Conservation (phyloP, 1,140 invertebrate species). For the Drosophila arizonae region DNA sequence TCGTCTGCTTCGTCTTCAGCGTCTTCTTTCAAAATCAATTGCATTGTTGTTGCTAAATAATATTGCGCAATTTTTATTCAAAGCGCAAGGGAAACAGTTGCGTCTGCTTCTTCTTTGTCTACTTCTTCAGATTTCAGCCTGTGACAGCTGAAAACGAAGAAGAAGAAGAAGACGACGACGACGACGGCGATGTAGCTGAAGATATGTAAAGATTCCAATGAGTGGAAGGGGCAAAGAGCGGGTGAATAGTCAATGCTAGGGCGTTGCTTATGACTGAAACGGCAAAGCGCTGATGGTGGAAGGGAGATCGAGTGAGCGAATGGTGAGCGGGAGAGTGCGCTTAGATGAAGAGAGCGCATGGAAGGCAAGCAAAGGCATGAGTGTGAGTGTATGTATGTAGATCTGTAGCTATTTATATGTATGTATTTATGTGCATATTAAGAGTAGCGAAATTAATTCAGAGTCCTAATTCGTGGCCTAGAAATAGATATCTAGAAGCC, state of each 20-base stretch:
- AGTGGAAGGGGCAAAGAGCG: not conserved
- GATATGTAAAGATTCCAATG: not conserved
- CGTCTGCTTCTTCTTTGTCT: constrained; percentile 2
- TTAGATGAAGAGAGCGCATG: not conserved
- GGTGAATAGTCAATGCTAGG: not conserved
- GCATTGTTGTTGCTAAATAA: constrained; percentile 67
- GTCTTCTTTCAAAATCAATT: constrained; percentile 67
- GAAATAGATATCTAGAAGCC: no score
- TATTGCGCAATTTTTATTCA: constrained; percentile 79
- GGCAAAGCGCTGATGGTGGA: not conserved
- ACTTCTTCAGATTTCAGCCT: not conserved
- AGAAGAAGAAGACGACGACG: constrained; percentile 1
- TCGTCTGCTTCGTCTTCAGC: constrained; percentile 1
- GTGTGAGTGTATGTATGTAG: not conserved
- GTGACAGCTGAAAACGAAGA: constrained; percentile 27
- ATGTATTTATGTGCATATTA: no score
- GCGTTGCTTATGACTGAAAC: not conserved
- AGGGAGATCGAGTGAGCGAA: not conserved
- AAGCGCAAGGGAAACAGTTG: constrained; percentile 45
- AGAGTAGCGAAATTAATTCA: no score
- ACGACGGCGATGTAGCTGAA: not conserved
- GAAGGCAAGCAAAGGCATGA: not conserved
- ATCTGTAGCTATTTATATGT: not conserved
- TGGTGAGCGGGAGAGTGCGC: not conserved
- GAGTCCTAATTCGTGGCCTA: no score